Evolutionary conservation across 2,113 vertebrate genomes (phyloP).

Genomic region (Anoura caudifer): DNA sequence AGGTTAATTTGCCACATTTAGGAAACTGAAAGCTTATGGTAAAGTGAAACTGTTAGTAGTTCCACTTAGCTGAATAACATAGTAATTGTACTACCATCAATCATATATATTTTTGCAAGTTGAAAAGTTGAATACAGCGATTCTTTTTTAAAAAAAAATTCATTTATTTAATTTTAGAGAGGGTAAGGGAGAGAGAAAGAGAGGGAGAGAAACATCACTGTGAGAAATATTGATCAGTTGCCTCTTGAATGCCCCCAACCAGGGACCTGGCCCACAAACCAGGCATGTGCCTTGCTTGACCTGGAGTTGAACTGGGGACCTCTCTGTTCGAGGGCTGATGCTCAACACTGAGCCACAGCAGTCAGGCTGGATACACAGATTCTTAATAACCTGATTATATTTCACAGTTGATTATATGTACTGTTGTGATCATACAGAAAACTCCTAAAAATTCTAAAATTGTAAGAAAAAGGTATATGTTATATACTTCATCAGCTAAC

Average conservation of each 20-base stretch:
- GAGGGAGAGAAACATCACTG: too few relatives aligned
- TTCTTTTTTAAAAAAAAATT: background rate
- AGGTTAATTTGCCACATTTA: background rate
- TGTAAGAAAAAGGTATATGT: conserved; percentile 39
- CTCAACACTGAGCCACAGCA: too few relatives aligned
- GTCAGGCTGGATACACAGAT: background rate
- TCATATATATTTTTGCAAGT: conserved; percentile 3
- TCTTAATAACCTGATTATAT: conserved; percentile 58
- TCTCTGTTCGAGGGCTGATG: too few relatives aligned
- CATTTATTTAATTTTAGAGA: too few relatives aligned
- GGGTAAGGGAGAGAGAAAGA: too few relatives aligned
- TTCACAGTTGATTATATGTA: conserved; percentile 57
- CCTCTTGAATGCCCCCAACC: too few relatives aligned
- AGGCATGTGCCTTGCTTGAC: too few relatives aligned
- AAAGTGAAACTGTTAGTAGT: conserved; percentile 34
- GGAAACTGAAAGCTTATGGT: conserved; percentile 31
- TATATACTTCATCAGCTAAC: conserved; percentile 69
- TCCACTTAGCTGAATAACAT: conserved; percentile 39
- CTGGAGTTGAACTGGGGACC: too few relatives aligned
- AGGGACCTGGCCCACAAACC: too few relatives aligned
- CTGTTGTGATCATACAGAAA: conserved; percentile 45
- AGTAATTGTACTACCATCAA: background rate
- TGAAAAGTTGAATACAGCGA: conserved; percentile 38
- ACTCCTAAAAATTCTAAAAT: conserved; percentile 66
- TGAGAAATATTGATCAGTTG: too few relatives aligned